Evolutionary conservation across 1,140 invertebrate genomes (phyloP).

Genomic region (Coboldia fuscipes): DNA sequence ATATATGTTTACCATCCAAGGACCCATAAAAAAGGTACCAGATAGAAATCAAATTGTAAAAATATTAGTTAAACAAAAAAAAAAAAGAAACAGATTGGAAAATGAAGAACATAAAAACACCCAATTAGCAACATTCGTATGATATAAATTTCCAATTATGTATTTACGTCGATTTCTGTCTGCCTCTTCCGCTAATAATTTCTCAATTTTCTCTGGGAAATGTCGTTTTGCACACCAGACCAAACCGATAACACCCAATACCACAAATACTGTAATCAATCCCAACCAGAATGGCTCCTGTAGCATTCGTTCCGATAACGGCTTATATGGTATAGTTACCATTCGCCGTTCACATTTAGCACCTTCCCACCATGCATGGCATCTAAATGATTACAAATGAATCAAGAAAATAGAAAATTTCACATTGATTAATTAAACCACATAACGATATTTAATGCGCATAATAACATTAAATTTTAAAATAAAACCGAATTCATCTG

Average conservation of each 20-base stretch:
- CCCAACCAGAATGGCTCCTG: slow-evolving; percentile 68
- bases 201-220: slow-evolving; percentile 64
- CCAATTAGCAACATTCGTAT: background rate
- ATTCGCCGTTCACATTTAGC: slow-evolving; percentile 35
- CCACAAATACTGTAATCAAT: slow-evolving; percentile 52
- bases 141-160: too few species aligned
- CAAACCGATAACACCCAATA: slow-evolving; percentile 46
- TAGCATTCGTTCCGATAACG: slow-evolving; percentile 48
- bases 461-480: background rate
- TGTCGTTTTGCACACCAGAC: slow-evolving; percentile 62
- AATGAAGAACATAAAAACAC: slow-evolving; percentile 3
- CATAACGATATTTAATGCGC: too few species aligned
- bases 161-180: slow-evolving; percentile 36
- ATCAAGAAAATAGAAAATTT: too few species aligned
- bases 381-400: slow-evolving; percentile 12
- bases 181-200: slow-evolving; percentile 53
- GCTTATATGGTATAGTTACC: slow-evolving; percentile 40
- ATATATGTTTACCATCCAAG: background rate
- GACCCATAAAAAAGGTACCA: background rate
- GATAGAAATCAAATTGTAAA: background rate
- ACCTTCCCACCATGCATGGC: slow-evolving; percentile 51
- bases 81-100: slow-evolving; percentile 1
- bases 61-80: background rate
- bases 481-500: background rate
- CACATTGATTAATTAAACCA: too few species aligned